Evolutionary conservation across 1,140 invertebrate genomes (phyloP).

Genomic region (Pemphigus obesinymphae): DNA sequence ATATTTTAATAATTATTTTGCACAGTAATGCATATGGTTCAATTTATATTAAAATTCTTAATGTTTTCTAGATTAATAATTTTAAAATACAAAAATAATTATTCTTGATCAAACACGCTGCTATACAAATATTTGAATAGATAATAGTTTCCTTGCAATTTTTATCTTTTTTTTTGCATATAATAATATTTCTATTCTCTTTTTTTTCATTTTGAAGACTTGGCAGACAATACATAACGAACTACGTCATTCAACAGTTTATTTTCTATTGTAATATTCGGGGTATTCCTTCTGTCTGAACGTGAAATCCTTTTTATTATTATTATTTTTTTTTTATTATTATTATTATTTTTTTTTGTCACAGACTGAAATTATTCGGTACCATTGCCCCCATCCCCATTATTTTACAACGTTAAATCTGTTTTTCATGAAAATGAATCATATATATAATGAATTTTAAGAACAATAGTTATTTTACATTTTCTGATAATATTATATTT

Average conservation of each 20-base stretch:
- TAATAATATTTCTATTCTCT: background rate
- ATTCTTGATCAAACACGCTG: too few relatives aligned
- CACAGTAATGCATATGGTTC: too few relatives aligned
- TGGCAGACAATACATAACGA: background rate
- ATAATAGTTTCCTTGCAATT: too few relatives aligned
- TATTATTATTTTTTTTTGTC: background rate
- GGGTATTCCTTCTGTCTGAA: background rate
- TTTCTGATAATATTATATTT: too few relatives aligned
- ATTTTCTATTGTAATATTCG: background rate
- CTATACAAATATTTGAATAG: too few relatives aligned
- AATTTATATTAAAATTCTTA: too few relatives aligned
- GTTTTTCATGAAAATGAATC: background rate
- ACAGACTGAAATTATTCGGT: background rate
- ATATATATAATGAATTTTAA: background rate
- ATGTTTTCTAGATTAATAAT: too few relatives aligned
- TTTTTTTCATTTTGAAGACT: background rate
- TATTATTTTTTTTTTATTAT: too few relatives aligned
- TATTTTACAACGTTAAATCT: background rate
- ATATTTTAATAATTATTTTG: too few relatives aligned
- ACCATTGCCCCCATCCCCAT: background rate
- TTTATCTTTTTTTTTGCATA: too few relatives aligned
- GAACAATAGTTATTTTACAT: background rate
- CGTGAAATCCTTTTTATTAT: background rate
- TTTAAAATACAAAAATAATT: too few relatives aligned
- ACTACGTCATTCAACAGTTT: conserved; percentile 7